phyloP scores from a whole-genome alignment of 1,140 invertebrate genomes.

The Saccostrea echinata region DNA sequence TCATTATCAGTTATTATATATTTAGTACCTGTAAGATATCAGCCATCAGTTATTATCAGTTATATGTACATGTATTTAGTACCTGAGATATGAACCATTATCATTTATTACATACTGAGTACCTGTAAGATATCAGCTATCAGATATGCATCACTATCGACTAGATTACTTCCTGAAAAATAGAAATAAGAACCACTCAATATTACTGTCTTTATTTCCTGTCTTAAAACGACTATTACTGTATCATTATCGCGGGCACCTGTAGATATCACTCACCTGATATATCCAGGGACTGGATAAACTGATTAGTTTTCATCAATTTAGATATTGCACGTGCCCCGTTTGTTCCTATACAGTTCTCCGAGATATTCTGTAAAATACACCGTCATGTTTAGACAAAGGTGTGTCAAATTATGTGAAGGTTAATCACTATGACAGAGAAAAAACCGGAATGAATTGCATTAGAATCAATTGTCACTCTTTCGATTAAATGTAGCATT shows the following conservation, averaged over 20 bases:
- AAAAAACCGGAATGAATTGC: too few species aligned
- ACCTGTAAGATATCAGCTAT: conserved; percentile 65
- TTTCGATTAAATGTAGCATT: too few species aligned
- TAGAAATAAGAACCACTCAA: neutral
- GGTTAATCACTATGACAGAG: too few species aligned
- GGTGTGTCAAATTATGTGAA: too few species aligned
- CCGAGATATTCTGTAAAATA: conserved; percentile 63
- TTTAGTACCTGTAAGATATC: too few species aligned
- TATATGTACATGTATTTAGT: neutral
- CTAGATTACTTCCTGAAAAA: conserved; percentile 63
- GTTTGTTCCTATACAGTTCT: conserved; percentile 63
- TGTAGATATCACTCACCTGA: conserved; percentile 55
- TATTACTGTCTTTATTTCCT: too few species aligned
- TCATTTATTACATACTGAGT: neutral
- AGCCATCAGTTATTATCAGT: too few species aligned
- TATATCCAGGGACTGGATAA: conserved; percentile 62
- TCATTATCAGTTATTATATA: too few species aligned
- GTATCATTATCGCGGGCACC: too few species aligned
- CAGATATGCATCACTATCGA: conserved; percentile 63
- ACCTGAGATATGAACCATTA: neutral
- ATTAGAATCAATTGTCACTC: too few species aligned
- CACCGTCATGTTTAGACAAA: too few species aligned
- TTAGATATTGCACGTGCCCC: conserved; percentile 64
- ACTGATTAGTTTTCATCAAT: conserved; percentile 54
- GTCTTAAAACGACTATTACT: too few species aligned